Base-by-base conservation (phyloP, 2,113 vertebrate species). In the Cryptotis parvus region DNA sequence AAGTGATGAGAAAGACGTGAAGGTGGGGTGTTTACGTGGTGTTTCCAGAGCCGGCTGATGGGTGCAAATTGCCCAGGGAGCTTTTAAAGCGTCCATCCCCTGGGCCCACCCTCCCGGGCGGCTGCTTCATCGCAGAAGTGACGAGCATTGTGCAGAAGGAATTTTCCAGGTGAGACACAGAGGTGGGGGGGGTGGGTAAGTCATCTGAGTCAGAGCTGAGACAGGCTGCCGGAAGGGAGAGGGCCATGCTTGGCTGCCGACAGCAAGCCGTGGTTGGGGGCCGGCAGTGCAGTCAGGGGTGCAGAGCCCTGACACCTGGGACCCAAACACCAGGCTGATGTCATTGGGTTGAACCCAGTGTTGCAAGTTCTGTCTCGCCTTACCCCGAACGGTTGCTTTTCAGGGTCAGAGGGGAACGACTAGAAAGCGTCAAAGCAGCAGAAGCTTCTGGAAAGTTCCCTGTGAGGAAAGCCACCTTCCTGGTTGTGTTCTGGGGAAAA, bases 31-130 rank as follows among this genome's bases (percentile, higher is more conserved):
- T 95, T 94, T 94, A 92, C 29, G 52, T 4, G 6, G 31, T 3
- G 39, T 94, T 93, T 84, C 89, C 94, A 94, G 87, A 91, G 80
- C 79, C 82, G 70, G 35, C 74, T 78, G 82, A 69, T 72, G 61
- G 61, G 33, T 65, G 14, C 43, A n/a, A 31, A 76, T 55, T 83
- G 45, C 43, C 94, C 43, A 80, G 95, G 91, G 94, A 93, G 39
- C 66, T 74, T 79, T 93, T 94, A 94, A 93, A 90, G 84, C n/a
- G 1, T 6, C 11, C 45, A 26, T 90, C 68, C 80, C 12, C 12
- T 52, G 24, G 31, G 26, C 61, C 18, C 6, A n/a, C 0, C 41
- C 91, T 93, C 63, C 15, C 24, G 92, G 68, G 95, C 68, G 16
- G 72, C 78, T 83, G 89, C 66, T 82, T 94, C 79, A 78, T 29